phyloP scores from a whole-genome alignment of 1,140 invertebrate genomes.

The Dreissena polymorpha region DNA sequence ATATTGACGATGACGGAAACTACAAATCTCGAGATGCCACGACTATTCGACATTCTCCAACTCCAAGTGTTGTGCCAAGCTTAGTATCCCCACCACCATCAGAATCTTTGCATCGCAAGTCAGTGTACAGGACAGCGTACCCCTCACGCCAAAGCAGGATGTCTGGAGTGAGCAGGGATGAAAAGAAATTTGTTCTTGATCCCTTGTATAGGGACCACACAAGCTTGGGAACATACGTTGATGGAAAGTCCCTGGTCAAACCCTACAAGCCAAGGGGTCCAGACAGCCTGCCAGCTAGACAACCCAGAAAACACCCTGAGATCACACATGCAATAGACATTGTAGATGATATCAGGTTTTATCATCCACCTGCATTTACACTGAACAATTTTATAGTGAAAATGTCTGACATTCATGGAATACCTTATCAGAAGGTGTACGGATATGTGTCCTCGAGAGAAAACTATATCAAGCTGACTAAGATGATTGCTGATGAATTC shows the following conservation, averaged over 20 bases:
- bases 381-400: slow-evolving; percentile 73
- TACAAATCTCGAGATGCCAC: slow-evolving; percentile 34
- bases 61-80: slow-evolving; percentile 70
- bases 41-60: slow-evolving; percentile 57
- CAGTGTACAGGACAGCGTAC: slow-evolving; percentile 20
- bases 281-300: slow-evolving; percentile 68
- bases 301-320: slow-evolving; percentile 63
- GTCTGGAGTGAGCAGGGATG: slow-evolving; percentile 63
- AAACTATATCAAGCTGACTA: slow-evolving; percentile 76
- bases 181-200: slow-evolving; percentile 75
- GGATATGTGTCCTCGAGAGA: slow-evolving; percentile 71
- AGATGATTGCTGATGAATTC: slow-evolving; percentile 67
- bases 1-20: slow-evolving; percentile 21
- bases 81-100: slow-evolving; percentile 73
- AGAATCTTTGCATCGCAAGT: slow-evolving; percentile 59
- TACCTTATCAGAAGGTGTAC: slow-evolving; percentile 66
- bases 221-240: slow-evolving; percentile 73
- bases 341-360: slow-evolving; percentile 71
- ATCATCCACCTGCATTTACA: slow-evolving; percentile 73
- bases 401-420: slow-evolving; percentile 62
- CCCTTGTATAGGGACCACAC: slow-evolving; percentile 71
- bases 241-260: slow-evolving; percentile 72
- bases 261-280: slow-evolving; percentile 75
- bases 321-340: slow-evolving; percentile 63
- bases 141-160: slow-evolving; percentile 63